Conservation (phyloP, 1,140 invertebrate species). For the Drosophila repletoides region DNA sequence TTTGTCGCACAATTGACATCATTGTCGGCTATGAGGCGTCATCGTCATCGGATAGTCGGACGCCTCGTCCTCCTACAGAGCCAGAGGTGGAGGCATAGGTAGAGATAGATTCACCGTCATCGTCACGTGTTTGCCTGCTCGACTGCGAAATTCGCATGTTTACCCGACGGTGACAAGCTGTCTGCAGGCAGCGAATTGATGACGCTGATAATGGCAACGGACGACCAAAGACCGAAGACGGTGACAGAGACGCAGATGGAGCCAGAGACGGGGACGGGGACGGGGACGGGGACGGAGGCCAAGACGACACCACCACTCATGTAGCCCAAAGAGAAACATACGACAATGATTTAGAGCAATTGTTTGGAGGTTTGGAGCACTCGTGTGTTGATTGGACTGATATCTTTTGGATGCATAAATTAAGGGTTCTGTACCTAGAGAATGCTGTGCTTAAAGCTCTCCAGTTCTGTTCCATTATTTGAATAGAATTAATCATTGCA, state of each 20-base stretch:
- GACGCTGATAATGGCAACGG: constrained; percentile 67
- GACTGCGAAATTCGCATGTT: constrained; percentile 79
- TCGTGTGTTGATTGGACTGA: constrained; percentile 50
- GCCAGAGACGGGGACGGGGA: neutral
- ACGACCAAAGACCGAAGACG: constrained; percentile 7
- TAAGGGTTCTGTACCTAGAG: constrained; percentile 8
- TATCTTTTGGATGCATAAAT: constrained; percentile 44
- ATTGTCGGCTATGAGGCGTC: constrained; percentile 58
- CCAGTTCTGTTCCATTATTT: too few relatives aligned
- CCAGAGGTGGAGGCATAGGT: neutral
- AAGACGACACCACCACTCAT: constrained; percentile 33
- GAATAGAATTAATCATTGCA: constrained; percentile 7
- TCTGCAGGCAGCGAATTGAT: constrained; percentile 78
- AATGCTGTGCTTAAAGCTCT: constrained; percentile 16
- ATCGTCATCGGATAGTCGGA: constrained; percentile 30
- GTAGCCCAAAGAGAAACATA: constrained; percentile 64
- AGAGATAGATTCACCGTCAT: constrained; percentile 29
- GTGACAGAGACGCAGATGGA: neutral
- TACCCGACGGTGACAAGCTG: constrained; percentile 79
- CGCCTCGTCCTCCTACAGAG: constrained; percentile 17
- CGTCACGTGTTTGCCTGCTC: constrained; percentile 78
- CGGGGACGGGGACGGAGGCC: constrained; percentile 1
- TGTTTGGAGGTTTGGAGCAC: constrained; percentile 21
- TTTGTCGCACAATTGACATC: constrained; percentile 72
- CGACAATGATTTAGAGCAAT: constrained; percentile 71